phyloP scores from a whole-genome alignment of 2,113 vertebrate species.

The Gymnarchus niloticus region DNA sequence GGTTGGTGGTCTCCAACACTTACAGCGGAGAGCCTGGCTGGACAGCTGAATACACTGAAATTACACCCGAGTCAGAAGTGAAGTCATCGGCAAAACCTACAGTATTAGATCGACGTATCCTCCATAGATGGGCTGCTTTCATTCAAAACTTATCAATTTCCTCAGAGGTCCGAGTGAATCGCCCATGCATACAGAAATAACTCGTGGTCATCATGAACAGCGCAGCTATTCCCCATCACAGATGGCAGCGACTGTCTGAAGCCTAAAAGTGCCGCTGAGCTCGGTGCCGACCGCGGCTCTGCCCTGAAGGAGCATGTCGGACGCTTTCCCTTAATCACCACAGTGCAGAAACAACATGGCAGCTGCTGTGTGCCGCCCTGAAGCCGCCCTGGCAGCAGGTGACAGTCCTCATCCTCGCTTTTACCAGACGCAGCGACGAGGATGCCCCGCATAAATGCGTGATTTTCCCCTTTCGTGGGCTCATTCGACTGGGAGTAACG shows the following conservation, averaged over 20 bases:
- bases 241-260: background rate
- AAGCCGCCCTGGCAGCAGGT: background rate
- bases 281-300: background rate
- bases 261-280: too few relatives aligned
- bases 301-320: background rate
- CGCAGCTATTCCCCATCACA: background rate
- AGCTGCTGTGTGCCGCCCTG: background rate
- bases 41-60: background rate
- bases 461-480: background rate
- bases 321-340: background rate
- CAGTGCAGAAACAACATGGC: slow-evolving; percentile 18
- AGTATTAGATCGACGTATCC: background rate
- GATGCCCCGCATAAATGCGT: slow-evolving; percentile 8
- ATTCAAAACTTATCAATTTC: background rate
- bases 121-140: background rate
- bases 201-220: background rate
- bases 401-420: background rate
- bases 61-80: too few relatives aligned
- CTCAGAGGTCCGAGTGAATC: background rate
- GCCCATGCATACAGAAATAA: background rate
- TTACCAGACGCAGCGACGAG: background rate
- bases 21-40: background rate
- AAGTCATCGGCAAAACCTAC: too few relatives aligned
- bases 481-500: background rate
- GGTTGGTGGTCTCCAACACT: background rate